phyloP scores from a whole-genome alignment of 2,113 vertebrate species.

The Irena cyanogastra region DNA sequence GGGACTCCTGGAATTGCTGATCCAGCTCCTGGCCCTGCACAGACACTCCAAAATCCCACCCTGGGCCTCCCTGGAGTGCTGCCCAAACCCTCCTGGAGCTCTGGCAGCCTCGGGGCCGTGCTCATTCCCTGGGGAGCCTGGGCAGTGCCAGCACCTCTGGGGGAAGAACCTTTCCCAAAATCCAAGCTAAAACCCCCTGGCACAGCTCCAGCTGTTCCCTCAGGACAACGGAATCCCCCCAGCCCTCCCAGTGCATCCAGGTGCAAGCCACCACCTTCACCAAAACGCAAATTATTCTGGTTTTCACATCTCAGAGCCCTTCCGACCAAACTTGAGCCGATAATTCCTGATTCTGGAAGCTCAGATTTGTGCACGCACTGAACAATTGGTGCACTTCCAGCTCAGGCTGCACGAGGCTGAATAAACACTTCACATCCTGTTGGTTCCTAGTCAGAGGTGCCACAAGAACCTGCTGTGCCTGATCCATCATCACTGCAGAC shows the following conservation, averaged over 20 bases:
- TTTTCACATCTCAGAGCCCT: neutral
- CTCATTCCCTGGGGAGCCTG: neutral
- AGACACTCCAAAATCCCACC: neutral
- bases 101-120: fast-evolving
- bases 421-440: neutral
- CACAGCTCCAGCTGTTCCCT: neutral
- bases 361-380: neutral
- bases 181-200: neutral
- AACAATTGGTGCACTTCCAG: neutral
- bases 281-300: neutral
- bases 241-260: neutral
- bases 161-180: neutral
- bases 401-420: neutral
- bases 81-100: neutral
- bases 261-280: neutral
- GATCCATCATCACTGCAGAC: neutral
- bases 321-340: neutral
- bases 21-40: fast-evolving
- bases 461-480: neutral
- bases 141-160: neutral
- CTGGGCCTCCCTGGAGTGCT: fast-evolving
- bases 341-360: neutral
- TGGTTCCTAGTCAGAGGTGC: neutral
- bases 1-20: neutral
- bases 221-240: neutral